These are phyloP conservation scores for Isotomurus palustris DNA, from an alignment of 2,888 invertebrate species.

Conservation along the genomic window DNA sequence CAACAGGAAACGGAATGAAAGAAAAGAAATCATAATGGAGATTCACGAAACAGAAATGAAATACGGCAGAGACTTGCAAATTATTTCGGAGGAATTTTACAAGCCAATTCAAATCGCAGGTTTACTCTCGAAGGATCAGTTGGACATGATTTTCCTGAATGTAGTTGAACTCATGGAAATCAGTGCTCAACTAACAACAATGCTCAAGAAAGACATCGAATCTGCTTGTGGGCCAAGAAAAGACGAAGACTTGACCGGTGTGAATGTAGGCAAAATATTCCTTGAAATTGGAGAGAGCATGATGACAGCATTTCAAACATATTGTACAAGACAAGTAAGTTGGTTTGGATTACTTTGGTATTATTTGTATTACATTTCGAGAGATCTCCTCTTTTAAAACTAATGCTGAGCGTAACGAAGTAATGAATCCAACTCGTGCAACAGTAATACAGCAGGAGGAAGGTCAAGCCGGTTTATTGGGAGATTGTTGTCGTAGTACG, in stretches of 20 bases:
- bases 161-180: conserved; percentile 86
- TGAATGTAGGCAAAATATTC: conserved; percentile 85
- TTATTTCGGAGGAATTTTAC: conserved; percentile 87
- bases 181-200: conserved; percentile 62
- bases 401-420: no score
- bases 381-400: no score
- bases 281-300: conserved; percentile 78
- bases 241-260: conserved; percentile 73
- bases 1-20: conserved; percentile 77
- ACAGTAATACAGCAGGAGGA: no score
- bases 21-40: conserved; percentile 90
- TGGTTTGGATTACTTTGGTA: background rate
- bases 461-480: no score
- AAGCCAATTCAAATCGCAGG: conserved; percentile 91
- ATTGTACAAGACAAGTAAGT: conserved; percentile 74
- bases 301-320: conserved; percentile 91
- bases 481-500: no score
- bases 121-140: conserved; percentile 81
- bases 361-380: no score
- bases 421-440: no score
- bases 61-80: conserved; percentile 86
- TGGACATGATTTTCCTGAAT: conserved; percentile 87
- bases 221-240: conserved; percentile 58
- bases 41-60: conserved; percentile 95
- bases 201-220: conserved; percentile 79